These are phyloP conservation scores for Arnoldichthys spilopterus DNA, from an alignment of 2,797 vertebrate genomes.

Conservation along the genomic window DNA sequence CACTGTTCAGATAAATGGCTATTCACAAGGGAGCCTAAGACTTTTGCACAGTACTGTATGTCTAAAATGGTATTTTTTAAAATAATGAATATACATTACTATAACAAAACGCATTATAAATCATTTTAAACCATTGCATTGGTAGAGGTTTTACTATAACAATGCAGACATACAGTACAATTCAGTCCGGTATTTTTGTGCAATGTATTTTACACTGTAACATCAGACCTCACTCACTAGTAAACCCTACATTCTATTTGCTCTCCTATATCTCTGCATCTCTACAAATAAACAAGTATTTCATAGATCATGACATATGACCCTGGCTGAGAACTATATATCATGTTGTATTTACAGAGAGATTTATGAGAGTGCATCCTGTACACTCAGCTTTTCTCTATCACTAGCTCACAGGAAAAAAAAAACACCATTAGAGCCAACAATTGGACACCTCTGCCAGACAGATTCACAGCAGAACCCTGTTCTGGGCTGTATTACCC, in stretches of 20 bases:
- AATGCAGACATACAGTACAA: neutral
- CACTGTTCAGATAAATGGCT: too few species aligned
- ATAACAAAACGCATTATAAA: too few species aligned
- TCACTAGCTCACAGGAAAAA: neutral
- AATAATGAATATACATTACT: too few species aligned
- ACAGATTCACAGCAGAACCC: slow-evolving; percentile 12
- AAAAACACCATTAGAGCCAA: slow-evolving; percentile 3
- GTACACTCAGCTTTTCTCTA: slow-evolving; percentile 5
- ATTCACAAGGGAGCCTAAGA: too few species aligned
- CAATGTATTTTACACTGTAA: neutral
- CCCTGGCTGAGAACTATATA: slow-evolving; percentile 1
- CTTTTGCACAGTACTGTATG: too few species aligned
- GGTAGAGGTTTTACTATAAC: neutral
- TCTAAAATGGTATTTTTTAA: too few species aligned
- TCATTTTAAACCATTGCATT: too few species aligned
- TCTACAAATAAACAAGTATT: slow-evolving; percentile 19
- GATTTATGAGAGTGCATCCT: neutral
- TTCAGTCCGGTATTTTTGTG: too few species aligned
- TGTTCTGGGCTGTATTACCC: neutral
- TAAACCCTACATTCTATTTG: neutral
- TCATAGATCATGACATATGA: slow-evolving; percentile 25
- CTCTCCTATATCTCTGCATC: neutral
- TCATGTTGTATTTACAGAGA: slow-evolving; percentile 3
- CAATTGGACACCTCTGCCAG: neutral
- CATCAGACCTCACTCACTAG: neutral